Conservation (phyloP, 2,888 invertebrate genomes). For the Nemotelus nigrinus region DNA sequence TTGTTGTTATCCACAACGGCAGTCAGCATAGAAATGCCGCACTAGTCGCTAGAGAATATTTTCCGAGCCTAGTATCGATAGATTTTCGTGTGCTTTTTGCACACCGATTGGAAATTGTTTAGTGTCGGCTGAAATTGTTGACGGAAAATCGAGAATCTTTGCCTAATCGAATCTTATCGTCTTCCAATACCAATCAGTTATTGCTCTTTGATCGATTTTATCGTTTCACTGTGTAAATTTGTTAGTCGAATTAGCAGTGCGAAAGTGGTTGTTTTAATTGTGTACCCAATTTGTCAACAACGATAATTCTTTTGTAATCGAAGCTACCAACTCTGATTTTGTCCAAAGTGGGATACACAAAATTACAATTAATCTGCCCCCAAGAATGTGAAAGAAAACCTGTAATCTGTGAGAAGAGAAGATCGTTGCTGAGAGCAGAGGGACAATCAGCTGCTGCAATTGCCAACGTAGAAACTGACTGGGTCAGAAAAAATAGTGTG, state of each 20-base stretch:
- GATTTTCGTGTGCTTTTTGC: background rate
- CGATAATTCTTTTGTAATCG: no score
- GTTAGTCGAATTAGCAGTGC: background rate
- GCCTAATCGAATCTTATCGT: background rate
- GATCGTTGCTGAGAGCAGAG: no score
- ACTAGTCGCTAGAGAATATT: background rate
- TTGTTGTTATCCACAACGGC: background rate
- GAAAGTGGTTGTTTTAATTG: background rate
- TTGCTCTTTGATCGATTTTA: no score
- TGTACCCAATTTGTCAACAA: background rate
- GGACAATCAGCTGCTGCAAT: no score
- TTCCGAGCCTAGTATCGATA: background rate
- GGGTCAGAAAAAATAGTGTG: no score
- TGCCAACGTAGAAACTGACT: no score
- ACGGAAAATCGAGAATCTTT: background rate
- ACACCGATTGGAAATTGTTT: conserved; percentile 6
- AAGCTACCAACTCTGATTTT: no score
- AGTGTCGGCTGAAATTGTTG: conserved; percentile 26
- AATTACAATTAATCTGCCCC: no score
- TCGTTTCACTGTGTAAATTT: no score
- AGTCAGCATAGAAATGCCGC: background rate
- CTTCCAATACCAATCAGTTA: background rate
- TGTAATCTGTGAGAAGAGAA: no score
- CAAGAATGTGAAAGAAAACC: no score
- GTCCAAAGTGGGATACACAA: no score